Evolutionary conservation across 1,140 invertebrate species (phyloP).

Genomic region (Caenorhabditis latens): DNA sequence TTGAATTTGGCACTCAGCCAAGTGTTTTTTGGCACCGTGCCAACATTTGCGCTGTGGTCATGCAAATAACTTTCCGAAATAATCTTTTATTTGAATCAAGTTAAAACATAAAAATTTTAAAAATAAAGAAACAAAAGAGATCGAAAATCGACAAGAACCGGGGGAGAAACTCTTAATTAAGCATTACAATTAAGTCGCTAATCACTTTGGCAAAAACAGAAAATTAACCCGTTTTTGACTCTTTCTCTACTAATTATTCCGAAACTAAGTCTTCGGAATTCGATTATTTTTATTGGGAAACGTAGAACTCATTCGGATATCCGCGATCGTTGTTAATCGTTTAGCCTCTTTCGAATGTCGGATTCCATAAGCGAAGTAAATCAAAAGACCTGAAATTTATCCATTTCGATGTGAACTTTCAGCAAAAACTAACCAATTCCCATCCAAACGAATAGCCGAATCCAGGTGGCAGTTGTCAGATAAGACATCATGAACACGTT

Average conservation of each 20-base stretch:
- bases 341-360: constrained; percentile 88
- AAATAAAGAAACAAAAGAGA: constrained; percentile 22
- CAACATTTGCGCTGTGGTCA: too few species aligned
- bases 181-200: neutral
- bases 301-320: constrained; percentile 24
- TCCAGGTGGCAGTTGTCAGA: constrained; percentile 87
- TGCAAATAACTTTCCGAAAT: neutral
- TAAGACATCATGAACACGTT: constrained; percentile 91
- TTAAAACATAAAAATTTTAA: too few species aligned
- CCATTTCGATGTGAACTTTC: neutral
- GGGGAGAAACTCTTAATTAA: neutral
- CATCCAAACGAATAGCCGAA: constrained; percentile 90
- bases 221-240: neutral
- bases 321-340: neutral
- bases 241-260: neutral
- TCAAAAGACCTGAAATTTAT: constrained; percentile 83
- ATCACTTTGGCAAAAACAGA: neutral
- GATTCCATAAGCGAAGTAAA: constrained; percentile 91
- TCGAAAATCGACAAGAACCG: constrained; percentile 32
- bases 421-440: constrained; percentile 79
- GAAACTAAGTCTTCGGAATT: neutral
- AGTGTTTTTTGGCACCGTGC: too few species aligned
- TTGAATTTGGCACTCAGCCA: too few species aligned
- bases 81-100: neutral
- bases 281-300: constrained; percentile 49